Percentiles rank a stretch among this genome's conserved stretches.
These are phyloP conservation scores for Adelognathus sp. DNA, from an alignment of 2,888 invertebrate genomes.

Conservation along the genomic window DNA sequence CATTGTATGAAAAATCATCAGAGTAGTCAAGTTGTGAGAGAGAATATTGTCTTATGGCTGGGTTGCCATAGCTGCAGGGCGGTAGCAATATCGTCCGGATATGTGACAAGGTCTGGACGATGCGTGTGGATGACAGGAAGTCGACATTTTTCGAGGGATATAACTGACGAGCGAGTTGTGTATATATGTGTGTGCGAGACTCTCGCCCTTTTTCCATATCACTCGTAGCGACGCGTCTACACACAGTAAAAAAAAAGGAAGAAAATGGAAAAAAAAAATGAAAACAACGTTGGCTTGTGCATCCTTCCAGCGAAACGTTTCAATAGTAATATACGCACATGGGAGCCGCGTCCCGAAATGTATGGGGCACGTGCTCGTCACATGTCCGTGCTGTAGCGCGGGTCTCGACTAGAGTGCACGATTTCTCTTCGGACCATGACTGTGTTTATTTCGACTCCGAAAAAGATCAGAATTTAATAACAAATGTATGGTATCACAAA, in stretches of 20 bases:
- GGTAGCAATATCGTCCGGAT: conserved; percentile 7
- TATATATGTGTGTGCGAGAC: conserved; percentile 7
- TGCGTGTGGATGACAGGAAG: conserved; percentile 53
- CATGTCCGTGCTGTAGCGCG: conserved; percentile 71
- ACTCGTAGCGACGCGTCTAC: conserved; percentile 42
- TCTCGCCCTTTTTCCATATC: conserved; percentile 40
- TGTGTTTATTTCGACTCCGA: neutral
- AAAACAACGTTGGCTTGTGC: conserved; percentile 42
- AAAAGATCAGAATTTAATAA: too few species aligned
- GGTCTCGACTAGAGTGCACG: conserved; percentile 56
- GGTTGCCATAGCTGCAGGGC: neutral
- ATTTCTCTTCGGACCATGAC: conserved; percentile 21
- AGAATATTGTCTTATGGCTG: neutral
- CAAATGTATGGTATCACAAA: too few species aligned
- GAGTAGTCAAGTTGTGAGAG: too few species aligned
- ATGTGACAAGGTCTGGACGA: conserved; percentile 16
- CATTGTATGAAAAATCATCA: too few species aligned
- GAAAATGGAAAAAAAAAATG: conserved; percentile 22
- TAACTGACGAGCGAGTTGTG: conserved; percentile 2
- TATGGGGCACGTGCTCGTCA: conserved; percentile 80
- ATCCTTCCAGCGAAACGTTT: conserved; percentile 51
- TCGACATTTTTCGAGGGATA: conserved; percentile 46
- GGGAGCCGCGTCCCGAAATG: conserved; percentile 56
- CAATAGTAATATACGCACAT: conserved; percentile 52
- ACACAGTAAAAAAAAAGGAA: neutral